These are phyloP conservation scores for Anthopleura sola DNA, from an alignment of 64 coral and sea anemone genomes.

Conservation along the genomic window DNA sequence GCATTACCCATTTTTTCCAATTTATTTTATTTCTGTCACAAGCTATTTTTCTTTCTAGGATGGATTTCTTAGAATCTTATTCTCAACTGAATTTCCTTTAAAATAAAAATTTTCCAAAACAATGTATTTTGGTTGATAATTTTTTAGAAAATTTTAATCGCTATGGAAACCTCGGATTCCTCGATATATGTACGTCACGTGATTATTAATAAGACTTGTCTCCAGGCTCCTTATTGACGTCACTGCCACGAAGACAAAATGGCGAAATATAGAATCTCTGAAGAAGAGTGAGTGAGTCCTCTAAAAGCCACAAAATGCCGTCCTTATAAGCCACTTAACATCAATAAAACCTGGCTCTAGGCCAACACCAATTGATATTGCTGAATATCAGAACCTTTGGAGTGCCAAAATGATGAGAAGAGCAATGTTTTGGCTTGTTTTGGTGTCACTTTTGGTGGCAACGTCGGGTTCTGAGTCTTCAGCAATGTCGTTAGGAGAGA, in stretches of 20 bases:
- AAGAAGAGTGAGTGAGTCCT: slow-evolving; percentile 1
- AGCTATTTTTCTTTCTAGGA: too few species aligned
- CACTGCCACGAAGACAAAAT: slow-evolving; percentile 63
- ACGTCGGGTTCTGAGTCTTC: slow-evolving; percentile 33
- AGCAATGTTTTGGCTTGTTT: slow-evolving; percentile 36
- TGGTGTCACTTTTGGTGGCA: slow-evolving; percentile 32
- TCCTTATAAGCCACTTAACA: slow-evolving; percentile 14
- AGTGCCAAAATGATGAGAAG: background rate
- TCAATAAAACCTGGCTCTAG: slow-evolving; percentile 11
- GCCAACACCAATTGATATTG: slow-evolving; percentile 37
- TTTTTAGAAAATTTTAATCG: background rate
- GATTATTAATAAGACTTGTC: background rate
- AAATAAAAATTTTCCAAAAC: too few species aligned
- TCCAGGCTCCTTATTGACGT: slow-evolving; percentile 59
- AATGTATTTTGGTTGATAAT: too few species aligned
- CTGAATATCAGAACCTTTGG: background rate
- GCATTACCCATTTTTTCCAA: too few species aligned
- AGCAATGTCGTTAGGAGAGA: slow-evolving; percentile 55
- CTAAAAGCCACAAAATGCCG: slow-evolving; percentile 18
- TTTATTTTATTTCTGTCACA: too few species aligned
- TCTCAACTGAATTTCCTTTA: too few species aligned
- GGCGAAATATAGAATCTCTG: slow-evolving; percentile 29
- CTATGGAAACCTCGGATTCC: background rate
- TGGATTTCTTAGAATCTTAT: too few species aligned
- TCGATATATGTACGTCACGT: background rate